Percentiles rank a stretch among this genome's conserved stretches.
phyloP scores from a whole-genome alignment of 2,888 invertebrate species.

The Lagria hirta region DNA sequence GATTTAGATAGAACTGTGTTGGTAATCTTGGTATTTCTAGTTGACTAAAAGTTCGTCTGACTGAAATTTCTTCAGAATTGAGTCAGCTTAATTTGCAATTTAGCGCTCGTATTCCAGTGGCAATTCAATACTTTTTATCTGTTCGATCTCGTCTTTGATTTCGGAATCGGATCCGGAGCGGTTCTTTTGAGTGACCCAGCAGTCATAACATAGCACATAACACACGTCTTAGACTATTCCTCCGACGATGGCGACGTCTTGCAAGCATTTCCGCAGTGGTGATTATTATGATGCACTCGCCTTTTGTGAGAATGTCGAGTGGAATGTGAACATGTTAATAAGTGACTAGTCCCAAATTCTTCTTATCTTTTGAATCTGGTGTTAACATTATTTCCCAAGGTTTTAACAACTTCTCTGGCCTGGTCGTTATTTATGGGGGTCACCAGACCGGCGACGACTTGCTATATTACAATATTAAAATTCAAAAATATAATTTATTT shows the following conservation, averaged over 20 bases:
- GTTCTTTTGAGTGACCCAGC: conserved; percentile 23
- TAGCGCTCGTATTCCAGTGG: conserved; percentile 16
- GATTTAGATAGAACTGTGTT: no score
- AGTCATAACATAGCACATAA: no score
- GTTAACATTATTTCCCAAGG: conserved; percentile 50
- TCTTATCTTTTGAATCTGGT: conserved; percentile 44
- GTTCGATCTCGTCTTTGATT: conserved; percentile 12
- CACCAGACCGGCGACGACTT: conserved; percentile 38
- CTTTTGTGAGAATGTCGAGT: conserved; percentile 25
- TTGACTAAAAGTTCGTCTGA: no score
- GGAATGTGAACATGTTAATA: conserved; percentile 35
- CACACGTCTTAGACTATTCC: no score
- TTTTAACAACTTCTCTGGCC: conserved; percentile 44
- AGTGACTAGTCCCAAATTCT: conserved; percentile 32
- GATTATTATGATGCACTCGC: conserved; percentile 29
- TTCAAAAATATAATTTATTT: conserved; percentile 43
- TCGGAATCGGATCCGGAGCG: conserved; percentile 24
- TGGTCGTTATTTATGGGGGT: conserved; percentile 49
- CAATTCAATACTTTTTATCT: conserved; percentile 16
- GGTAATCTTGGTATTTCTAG: no score
- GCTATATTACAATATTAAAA: conserved; percentile 41
- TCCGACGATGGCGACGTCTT: no score
- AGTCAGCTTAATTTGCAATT: conserved; percentile 24
- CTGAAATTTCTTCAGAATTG: no score
- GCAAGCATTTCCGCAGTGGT: conserved; percentile 33